Evolutionary conservation across 2,113 vertebrate genomes (phyloP).

Genomic region (Sorex araneus): DNA sequence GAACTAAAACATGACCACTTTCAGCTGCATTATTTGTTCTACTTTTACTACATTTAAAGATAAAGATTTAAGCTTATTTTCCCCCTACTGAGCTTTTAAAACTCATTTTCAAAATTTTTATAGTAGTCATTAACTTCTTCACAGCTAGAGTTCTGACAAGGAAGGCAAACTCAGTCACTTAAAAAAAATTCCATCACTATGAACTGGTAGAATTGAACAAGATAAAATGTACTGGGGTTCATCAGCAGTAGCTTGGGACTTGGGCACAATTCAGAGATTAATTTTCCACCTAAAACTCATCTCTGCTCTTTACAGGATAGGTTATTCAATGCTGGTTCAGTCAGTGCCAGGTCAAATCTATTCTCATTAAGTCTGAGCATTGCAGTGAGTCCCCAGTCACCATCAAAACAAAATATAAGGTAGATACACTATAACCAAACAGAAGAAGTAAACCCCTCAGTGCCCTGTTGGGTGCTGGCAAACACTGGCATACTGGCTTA

Average conservation of each 20-base stretch:
- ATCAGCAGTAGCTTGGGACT: background rate
- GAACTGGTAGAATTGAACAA: background rate
- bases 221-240: background rate
- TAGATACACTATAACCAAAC: conserved; percentile 7
- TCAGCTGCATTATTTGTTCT: conserved; percentile 39
- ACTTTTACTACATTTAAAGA: conserved; percentile 55
- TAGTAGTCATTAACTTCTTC: conserved; percentile 51
- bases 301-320: background rate
- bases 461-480: background rate
- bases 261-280: background rate
- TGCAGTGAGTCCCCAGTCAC: background rate
- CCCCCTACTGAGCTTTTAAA: background rate
- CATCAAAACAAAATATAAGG: conserved; percentile 35
- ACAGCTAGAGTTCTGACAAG: conserved; percentile 56
- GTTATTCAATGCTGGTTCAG: background rate
- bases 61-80: conserved; percentile 43
- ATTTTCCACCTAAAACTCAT: conserved; percentile 36
- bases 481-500: background rate
- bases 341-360: conserved; percentile 6
- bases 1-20: conserved; percentile 31
- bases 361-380: background rate
- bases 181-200: conserved; percentile 21
- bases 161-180: background rate
- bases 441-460: conserved; percentile 3
- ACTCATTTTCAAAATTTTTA: conserved; percentile 37